These are phyloP conservation scores for Pissodes strobi DNA, from an alignment of 1,140 invertebrate genomes.

Conservation along the genomic window DNA sequence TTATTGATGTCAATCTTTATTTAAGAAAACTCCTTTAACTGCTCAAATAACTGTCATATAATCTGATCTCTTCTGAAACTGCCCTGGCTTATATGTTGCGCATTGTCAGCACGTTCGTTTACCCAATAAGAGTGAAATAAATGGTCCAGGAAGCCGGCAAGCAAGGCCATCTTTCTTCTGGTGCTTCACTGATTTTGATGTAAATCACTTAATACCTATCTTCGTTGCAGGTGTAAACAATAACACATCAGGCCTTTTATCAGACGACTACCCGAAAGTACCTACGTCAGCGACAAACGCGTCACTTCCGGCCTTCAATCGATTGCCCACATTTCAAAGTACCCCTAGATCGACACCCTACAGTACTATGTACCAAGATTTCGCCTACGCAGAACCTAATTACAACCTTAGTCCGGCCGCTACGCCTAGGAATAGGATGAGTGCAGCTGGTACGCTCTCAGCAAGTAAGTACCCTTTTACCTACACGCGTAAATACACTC, in stretches of 20 bases:
- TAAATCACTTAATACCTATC: too few species aligned
- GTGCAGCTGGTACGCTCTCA: slow-evolving; percentile 58
- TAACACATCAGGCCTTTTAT: slow-evolving; percentile 36
- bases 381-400: slow-evolving; percentile 14
- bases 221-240: slow-evolving; percentile 47
- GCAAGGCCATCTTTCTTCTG: too few species aligned
- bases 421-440: slow-evolving; percentile 37
- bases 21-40: too few species aligned
- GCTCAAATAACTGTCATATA: too few species aligned
- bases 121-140: too few species aligned
- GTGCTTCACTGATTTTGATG: too few species aligned
- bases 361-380: slow-evolving; percentile 25
- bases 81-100: too few species aligned
- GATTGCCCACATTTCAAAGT: slow-evolving; percentile 42
- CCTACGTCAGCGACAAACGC: slow-evolving; percentile 32
- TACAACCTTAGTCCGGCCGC: slow-evolving; percentile 29
- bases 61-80: too few species aligned
- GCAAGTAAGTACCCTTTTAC: slow-evolving; percentile 61
- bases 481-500: neutral
- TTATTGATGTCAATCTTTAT: too few species aligned
- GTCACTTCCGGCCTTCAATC: slow-evolving; percentile 49
- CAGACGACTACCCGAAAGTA: slow-evolving; percentile 48
- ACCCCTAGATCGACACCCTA: slow-evolving; percentile 20
- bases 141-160: too few species aligned
- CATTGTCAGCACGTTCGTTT: too few species aligned